Conservation (phyloP, 2,888 invertebrate species). For the Lasioglossum leucozonium region DNA sequence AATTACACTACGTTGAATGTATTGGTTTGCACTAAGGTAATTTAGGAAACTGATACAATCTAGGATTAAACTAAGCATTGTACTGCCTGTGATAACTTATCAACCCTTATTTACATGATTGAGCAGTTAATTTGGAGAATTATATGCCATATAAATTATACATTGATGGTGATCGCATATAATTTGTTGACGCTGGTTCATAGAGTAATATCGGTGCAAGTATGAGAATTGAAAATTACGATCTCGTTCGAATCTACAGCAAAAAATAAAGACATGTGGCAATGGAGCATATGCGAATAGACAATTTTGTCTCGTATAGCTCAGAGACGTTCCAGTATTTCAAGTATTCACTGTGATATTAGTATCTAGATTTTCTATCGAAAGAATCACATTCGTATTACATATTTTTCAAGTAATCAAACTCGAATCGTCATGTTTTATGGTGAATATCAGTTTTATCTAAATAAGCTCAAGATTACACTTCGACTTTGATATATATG, state of each 20-base stretch:
- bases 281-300: conserved; percentile 34
- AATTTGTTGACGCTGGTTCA: conserved; percentile 18
- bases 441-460: conserved; percentile 27
- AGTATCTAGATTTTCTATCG: conserved; percentile 23
- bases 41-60: conserved; percentile 36
- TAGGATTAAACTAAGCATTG: conserved; percentile 31
- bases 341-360: conserved; percentile 17
- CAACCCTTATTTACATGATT: conserved; percentile 30
- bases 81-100: conserved; percentile 42
- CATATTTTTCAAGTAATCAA: conserved; percentile 29
- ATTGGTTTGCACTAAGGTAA: conserved; percentile 26
- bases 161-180: conserved; percentile 10
- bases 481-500: conserved; percentile 30
- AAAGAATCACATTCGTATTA: conserved; percentile 11
- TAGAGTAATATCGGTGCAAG: conserved; percentile 12
- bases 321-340: neutral
- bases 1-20: conserved; percentile 33
- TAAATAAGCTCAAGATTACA: conserved; percentile 34
- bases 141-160: conserved; percentile 19
- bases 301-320: conserved; percentile 38
- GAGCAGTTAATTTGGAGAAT: conserved; percentile 19
- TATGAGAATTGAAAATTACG: conserved; percentile 19
- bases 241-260: neutral
- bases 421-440: conserved; percentile 23
- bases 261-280: neutral